Evolutionary conservation across 2,797 vertebrate species (phyloP), one percentile per base, ranked within the genome.

Genomic region (Eleutherodactylus coqui): DNA sequence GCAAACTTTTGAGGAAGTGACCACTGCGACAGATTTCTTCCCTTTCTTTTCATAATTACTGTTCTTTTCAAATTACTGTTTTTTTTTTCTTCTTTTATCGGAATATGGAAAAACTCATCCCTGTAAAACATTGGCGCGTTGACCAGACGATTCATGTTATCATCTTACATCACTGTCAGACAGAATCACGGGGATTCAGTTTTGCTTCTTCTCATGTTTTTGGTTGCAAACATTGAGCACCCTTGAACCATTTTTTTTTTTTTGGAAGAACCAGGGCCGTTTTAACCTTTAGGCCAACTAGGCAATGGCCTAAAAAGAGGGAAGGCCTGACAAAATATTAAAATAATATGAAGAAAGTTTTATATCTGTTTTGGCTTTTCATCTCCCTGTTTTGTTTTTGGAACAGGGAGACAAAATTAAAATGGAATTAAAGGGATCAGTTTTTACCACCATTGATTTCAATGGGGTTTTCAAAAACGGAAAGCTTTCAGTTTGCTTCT

Each of bases 31-130:
- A 83, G 70, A 78, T 70, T 78, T 87, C 70, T 77, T 67, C 9
- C 34, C 14, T 73, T 45, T 32, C 47, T 75, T 83, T 87, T 87
- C 80, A 83, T 82, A 43, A 36, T 34, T 85, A 13, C 14, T n/a
- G 11, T 32, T 24, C 17, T n/a, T 27, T 16, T 7, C 0, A 43
- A 5, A 29, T 1, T 19, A 41, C 3, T 32, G 45, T 24, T 70
- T 85, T 79, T 3, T 32, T 45, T 81, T 51, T 67, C 36, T 58
- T 34, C 53, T 80, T 49, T 78, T 82, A 83, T 83, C 73, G 4
- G 27, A 87, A 83, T 70, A 53, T 72, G 85, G 62, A 2, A 38
- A 83, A 83, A 87, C 60, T 83, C 85, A 82, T 83, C 85, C 60
- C 38, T 72, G 49, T 43, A 78, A 70, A 45, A 72, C 27, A 27